A percentile compares a stretch with the other conserved stretches of the same genome.
Evolutionary conservation across 2,888 invertebrate genomes (phyloP).

Genomic region (Meloe dianella): DNA sequence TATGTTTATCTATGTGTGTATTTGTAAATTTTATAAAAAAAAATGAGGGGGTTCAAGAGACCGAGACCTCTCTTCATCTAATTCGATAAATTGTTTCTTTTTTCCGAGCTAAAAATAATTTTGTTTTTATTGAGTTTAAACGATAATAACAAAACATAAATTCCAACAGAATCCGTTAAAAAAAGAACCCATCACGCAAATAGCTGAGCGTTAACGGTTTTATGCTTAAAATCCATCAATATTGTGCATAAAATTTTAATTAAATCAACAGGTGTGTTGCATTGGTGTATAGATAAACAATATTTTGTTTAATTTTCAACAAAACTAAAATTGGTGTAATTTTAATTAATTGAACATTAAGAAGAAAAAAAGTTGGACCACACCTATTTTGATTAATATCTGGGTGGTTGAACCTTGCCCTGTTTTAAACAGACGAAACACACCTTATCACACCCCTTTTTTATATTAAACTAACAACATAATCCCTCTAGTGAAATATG

Average conservation of each 20-base stretch:
- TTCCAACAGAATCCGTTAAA: background rate
- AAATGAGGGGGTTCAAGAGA: background rate
- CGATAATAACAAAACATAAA: no score
- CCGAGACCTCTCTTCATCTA: background rate
- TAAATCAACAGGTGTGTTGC: conserved; percentile 4
- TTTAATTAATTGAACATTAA: background rate
- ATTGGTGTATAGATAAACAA: background rate
- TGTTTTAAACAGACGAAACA: background rate
- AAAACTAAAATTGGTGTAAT: background rate
- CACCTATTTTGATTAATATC: background rate
- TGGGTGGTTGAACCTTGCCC: conserved; percentile 7
- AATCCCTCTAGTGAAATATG: background rate
- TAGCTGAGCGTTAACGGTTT: background rate
- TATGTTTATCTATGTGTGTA: background rate
- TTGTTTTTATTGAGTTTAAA: background rate
- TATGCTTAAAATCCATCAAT: background rate
- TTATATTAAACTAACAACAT: background rate
- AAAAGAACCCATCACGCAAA: background rate
- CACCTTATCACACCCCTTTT: background rate
- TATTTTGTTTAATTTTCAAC: background rate
- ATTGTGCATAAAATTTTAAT: background rate
- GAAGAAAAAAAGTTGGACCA: background rate
- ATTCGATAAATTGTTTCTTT: background rate
- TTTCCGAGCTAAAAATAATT: background rate
- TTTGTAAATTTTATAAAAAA: background rate